Evolutionary conservation across 2,113 vertebrate species (phyloP).

Genomic region (Pagrus major): DNA sequence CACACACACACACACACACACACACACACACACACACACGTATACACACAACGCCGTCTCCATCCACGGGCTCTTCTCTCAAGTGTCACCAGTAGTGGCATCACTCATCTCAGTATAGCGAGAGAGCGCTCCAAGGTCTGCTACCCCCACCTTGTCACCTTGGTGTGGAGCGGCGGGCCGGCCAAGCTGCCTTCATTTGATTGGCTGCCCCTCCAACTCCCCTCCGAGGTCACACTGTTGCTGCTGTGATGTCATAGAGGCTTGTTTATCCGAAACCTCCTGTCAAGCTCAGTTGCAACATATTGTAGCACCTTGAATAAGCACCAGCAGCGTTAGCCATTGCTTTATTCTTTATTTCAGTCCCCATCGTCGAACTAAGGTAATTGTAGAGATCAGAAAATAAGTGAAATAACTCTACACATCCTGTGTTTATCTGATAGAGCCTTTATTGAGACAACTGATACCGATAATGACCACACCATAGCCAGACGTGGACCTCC

Average conservation of each 20-base stretch:
- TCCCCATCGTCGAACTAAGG: neutral
- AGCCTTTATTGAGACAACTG: too few relatives aligned
- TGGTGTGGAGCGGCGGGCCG: conserved; percentile 35
- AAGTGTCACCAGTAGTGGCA: conserved; percentile 51
- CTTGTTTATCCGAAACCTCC: conserved; percentile 35
- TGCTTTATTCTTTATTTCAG: neutral
- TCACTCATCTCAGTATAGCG: conserved; percentile 53
- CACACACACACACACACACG: conserved; percentile 4
- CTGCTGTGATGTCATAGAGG: conserved; percentile 52
- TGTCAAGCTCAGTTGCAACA: conserved; percentile 30
- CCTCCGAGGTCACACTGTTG: conserved; percentile 27
- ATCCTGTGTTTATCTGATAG: too few relatives aligned
- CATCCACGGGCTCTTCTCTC: conserved; percentile 21
- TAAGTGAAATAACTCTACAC: neutral
- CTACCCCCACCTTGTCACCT: conserved; percentile 49
- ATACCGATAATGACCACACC: too few relatives aligned
- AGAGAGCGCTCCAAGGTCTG: conserved; percentile 53
- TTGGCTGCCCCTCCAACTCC: conserved; percentile 49
- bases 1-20: neutral
- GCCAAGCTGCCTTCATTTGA: conserved; percentile 10
- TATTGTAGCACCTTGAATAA: conserved; percentile 1
- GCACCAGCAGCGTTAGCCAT: neutral
- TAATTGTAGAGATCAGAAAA: neutral
- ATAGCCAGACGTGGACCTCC: too few relatives aligned
- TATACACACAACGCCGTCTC: conserved; percentile 4